Evolutionary conservation across 1,140 invertebrate species (phyloP).

Genomic region (Aphaenogaster ashmeadi): DNA sequence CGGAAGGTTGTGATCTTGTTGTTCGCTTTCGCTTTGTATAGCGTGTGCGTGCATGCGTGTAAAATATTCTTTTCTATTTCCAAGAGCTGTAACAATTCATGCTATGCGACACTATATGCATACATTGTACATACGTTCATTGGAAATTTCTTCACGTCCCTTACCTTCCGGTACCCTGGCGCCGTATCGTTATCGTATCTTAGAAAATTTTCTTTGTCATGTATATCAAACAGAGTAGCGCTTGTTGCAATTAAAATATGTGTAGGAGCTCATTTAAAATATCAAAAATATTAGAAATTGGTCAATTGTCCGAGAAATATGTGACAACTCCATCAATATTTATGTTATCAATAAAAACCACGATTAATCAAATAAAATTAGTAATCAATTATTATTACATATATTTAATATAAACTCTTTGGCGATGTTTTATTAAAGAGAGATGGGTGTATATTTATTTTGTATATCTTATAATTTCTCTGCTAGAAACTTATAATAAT

Average conservation of each 20-base stretch:
- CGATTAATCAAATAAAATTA: not conserved
- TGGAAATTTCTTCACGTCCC: conserved; percentile 46
- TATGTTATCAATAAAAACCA: not conserved
- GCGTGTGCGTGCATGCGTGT: conserved; percentile 38
- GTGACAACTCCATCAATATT: not conserved
- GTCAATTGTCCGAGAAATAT: not conserved
- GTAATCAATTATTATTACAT: not conserved
- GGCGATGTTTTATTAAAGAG: not conserved
- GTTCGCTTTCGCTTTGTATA: conserved; percentile 58
- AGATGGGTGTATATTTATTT: not conserved
- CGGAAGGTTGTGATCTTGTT: conserved; percentile 69
- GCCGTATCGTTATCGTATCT: not conserved
- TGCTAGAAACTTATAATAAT: not conserved
- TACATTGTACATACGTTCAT: conserved; percentile 10
- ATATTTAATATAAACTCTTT: not conserved
- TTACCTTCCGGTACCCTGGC: not conserved
- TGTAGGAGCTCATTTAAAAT: not conserved
- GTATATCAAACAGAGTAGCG: not conserved
- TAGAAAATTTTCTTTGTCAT: conserved; percentile 2
- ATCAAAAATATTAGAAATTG: not conserved
- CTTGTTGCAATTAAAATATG: not conserved
- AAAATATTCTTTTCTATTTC: conserved; percentile 61
- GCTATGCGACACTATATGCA: not conserved
- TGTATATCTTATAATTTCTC: not conserved
- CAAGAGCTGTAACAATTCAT: conserved; percentile 47